Evolutionary conservation across 2,113 vertebrate genomes (phyloP).

Genomic region (Gopherus evgoodei): DNA sequence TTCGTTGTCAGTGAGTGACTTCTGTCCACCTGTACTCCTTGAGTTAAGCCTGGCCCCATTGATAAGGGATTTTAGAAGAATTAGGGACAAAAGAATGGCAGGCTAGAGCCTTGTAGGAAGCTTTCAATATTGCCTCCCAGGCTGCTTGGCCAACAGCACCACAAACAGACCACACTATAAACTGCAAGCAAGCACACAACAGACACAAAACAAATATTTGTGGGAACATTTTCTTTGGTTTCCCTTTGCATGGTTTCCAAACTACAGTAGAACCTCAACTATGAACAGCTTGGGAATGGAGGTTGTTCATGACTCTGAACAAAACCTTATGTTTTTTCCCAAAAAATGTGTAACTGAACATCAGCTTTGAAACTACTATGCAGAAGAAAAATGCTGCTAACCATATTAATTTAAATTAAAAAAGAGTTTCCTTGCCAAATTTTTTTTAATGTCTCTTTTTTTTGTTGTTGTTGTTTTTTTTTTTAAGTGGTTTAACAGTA

Average conservation of each 20-base stretch:
- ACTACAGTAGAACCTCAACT: background rate
- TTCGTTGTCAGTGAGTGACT: too few relatives aligned
- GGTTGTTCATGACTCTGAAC: too few relatives aligned
- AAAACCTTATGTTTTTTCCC: too few relatives aligned
- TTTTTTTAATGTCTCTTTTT: too few relatives aligned
- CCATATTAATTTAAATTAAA: too few relatives aligned
- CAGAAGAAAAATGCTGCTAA: too few relatives aligned
- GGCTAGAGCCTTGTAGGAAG: background rate
- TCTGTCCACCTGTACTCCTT: background rate
- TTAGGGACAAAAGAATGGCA: background rate
- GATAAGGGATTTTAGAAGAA: background rate
- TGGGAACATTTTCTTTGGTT: background rate
- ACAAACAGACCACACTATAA: background rate
- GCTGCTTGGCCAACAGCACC: background rate
- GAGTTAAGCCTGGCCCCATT: background rate
- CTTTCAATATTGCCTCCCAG: background rate
- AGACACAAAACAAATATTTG: background rate
- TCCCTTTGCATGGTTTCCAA: background rate
- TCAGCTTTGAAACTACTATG: too few relatives aligned
- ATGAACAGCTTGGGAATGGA: too few relatives aligned
- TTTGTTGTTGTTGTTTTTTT: too few relatives aligned
- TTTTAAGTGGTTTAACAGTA: too few relatives aligned
- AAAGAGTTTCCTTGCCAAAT: too few relatives aligned
- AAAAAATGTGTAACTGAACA: too few relatives aligned
- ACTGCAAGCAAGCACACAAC: background rate